Base-by-base conservation (phyloP, 2,797 vertebrate species). In the Erethizon dorsatum region DNA sequence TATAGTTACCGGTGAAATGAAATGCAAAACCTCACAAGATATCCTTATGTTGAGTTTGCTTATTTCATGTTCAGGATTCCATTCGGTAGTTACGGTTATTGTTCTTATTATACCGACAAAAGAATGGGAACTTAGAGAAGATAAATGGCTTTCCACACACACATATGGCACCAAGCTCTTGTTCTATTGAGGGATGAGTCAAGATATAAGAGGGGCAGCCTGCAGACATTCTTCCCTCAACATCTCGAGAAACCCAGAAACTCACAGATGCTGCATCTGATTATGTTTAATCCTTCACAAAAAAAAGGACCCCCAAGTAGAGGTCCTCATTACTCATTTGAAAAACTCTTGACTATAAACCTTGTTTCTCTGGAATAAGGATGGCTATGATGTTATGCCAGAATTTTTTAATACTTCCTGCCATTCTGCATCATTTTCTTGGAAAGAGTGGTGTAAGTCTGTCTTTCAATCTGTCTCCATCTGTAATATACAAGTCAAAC, bases 401-500 rank as follows among this genome's bases (percentile, higher is more conserved):
- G 93, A 91, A 63, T 80, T 86, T 94, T 92, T 96, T 79, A 97
- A 95, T 97, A 78, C 88, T 97, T 97, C 90, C 96, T 97, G 95
- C 85, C 85, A 61, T 96, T 83, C 93, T 77, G 67, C 90, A 92
- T 95, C 92, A 83, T 92, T 97, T 97, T 97, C 82, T 97, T 97
- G 97, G 97, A 97, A 93, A 95, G 93, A 90, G 17, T 67, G 50
- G 73, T 63, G 2, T 13, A 90, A 90, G 96, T 91, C 95, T 97
- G 97, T 83, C 96, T 96, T 96, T 98, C 95, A 95, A 71, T 97
- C 96, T 98, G 93, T 94, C 94, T 96, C 96, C 88, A 95, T 97
- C 93, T 97, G 88, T 80, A 90, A 83, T 50, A 84, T 5, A 78
- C 95, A 52, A 95, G 95, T 97, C 90, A 97, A 92, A 96, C 97